Evolutionary conservation across 2,888 invertebrate genomes (phyloP).

Genomic region (Agriotes lineatus): DNA sequence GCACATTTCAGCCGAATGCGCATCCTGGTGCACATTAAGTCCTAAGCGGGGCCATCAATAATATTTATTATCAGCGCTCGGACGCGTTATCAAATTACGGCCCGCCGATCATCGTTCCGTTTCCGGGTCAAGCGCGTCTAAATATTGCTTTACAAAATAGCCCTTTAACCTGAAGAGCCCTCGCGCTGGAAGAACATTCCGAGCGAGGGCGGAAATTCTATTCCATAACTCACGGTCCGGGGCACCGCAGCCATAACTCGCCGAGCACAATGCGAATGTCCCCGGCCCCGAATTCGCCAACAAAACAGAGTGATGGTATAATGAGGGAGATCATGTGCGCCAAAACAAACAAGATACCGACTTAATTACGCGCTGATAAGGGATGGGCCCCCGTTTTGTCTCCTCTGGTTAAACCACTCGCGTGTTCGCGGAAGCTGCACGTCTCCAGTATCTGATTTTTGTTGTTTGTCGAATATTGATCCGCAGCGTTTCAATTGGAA

Average conservation of each 20-base stretch:
- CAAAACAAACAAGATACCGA: constrained; percentile 46
- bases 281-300: constrained; percentile 36
- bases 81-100: background rate
- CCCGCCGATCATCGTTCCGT: constrained; percentile 13
- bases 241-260: constrained; percentile 52
- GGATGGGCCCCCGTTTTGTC: constrained; percentile 33
- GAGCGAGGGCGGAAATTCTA: constrained; percentile 55
- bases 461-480: no score
- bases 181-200: constrained; percentile 41
- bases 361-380: constrained; percentile 44
- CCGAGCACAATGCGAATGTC: constrained; percentile 44
- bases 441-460: no score
- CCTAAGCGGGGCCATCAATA: constrained; percentile 19
- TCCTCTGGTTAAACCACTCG: no score
- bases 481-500: no score
- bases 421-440: no score
- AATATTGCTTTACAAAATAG: constrained; percentile 37
- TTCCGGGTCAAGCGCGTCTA: constrained; percentile 33
- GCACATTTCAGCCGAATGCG: constrained; percentile 24
- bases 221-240: constrained; percentile 54
- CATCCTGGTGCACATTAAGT: constrained; percentile 13
- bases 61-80: constrained; percentile 22
- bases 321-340: constrained; percentile 45
- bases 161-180: constrained; percentile 36
- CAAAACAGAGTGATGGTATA: constrained; percentile 43